These are phyloP conservation scores for Vollenhovia emeryi DNA, from an alignment of 1,140 invertebrate genomes.

Conservation along the genomic window DNA sequence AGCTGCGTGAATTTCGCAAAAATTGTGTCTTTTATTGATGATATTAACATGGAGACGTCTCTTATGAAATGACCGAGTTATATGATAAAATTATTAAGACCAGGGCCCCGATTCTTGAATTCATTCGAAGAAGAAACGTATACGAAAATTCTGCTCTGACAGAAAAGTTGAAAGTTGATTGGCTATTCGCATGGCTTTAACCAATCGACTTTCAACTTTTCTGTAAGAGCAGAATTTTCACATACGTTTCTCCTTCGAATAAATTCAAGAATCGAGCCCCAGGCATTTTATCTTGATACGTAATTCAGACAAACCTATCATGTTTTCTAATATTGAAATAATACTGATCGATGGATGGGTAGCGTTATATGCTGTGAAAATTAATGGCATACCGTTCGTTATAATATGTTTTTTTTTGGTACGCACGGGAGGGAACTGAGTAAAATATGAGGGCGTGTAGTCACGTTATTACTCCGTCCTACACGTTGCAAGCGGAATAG, in stretches of 20 bases:
- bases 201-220: no score
- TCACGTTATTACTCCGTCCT: neutral
- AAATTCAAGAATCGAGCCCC: no score
- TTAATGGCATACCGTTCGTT: neutral
- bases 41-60: neutral
- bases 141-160: no score
- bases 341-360: no score
- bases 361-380: neutral
- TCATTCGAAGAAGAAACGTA: no score
- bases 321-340: slow-evolving; percentile 5
- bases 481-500: slow-evolving; percentile 1
- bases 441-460: slow-evolving; percentile 15
- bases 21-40: neutral
- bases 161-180: no score
- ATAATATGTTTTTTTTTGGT: slow-evolving; percentile 19
- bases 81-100: neutral
- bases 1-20: neutral
- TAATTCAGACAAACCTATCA: neutral
- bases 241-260: no score
- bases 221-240: no score
- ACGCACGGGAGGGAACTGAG: neutral
- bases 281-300: neutral
- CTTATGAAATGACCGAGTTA: neutral
- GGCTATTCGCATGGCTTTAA: no score
- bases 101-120: no score